Evolutionary conservation across 2,888 invertebrate genomes (phyloP).

Genomic region (Elegia similella): DNA sequence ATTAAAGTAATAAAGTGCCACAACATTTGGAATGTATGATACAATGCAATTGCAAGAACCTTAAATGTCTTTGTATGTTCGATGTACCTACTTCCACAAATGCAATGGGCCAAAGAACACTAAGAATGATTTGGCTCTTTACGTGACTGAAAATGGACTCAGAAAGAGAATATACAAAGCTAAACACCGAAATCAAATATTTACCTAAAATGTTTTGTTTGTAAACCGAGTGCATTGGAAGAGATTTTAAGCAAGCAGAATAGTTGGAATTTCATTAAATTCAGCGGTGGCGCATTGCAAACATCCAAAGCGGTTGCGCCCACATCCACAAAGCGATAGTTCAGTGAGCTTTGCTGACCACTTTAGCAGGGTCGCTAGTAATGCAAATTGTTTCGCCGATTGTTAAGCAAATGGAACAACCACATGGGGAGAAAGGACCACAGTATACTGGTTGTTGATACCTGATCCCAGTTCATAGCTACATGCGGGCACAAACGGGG

Average conservation of each 20-base stretch:
- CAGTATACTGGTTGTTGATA: slow-evolving; percentile 22
- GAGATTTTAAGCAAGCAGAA: slow-evolving; percentile 28
- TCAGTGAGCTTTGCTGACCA: slow-evolving; percentile 19
- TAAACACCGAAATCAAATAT: too few species aligned
- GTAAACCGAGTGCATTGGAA: not conserved
- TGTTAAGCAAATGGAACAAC: slow-evolving; percentile 9
- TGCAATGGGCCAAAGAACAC: too few species aligned
- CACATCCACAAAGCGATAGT: slow-evolving; percentile 39
- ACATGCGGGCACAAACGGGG: slow-evolving; percentile 49
- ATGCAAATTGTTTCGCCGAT: slow-evolving; percentile 15
- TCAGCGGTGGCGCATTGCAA: slow-evolving; percentile 38
- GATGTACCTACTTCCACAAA: not conserved
- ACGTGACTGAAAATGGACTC: too few species aligned
- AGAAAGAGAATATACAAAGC: too few species aligned
- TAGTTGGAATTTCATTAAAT: slow-evolving; percentile 48
- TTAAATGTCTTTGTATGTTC: not conserved
- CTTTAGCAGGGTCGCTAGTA: slow-evolving; percentile 13
- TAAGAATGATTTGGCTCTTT: too few species aligned
- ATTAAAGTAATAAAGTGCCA: slow-evolving; percentile 14
- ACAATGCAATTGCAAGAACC: not conserved
- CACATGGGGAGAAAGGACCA: slow-evolving; percentile 21
- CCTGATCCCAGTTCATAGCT: slow-evolving; percentile 25
- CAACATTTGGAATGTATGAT: not conserved
- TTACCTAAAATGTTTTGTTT: not conserved
- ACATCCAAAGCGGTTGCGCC: slow-evolving; percentile 32